Evolutionary conservation across 2,888 invertebrate species (phyloP).

Genomic region (Rotaria sp.): DNA sequence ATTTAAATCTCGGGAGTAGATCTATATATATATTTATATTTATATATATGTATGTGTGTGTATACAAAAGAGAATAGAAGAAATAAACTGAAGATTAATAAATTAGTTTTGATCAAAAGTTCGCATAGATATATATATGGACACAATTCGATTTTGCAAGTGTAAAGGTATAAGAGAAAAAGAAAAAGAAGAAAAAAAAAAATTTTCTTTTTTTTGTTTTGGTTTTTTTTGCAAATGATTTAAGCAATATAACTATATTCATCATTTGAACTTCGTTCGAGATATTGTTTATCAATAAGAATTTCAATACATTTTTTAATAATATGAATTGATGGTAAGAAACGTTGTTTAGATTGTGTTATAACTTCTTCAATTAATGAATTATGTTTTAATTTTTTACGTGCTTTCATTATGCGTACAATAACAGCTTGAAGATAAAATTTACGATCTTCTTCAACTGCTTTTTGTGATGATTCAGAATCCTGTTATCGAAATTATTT

Average conservation of each 20-base stretch:
- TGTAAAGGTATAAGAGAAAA: not conserved
- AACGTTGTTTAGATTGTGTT: slow-evolving; percentile 79
- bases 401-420: slow-evolving; percentile 75
- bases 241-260: slow-evolving; percentile 94
- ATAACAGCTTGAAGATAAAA: slow-evolving; percentile 69
- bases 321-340: slow-evolving; percentile 88
- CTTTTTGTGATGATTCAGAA: slow-evolving; percentile 67
- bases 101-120: not conserved
- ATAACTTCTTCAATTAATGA: slow-evolving; percentile 80
- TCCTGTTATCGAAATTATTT: slow-evolving; percentile 54
- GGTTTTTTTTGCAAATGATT: slow-evolving; percentile 43
- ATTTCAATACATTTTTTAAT: slow-evolving; percentile 98
- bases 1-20: not conserved
- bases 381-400: slow-evolving; percentile 79
- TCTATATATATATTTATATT: no score
- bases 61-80: not conserved
- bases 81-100: not conserved
- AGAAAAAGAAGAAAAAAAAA: not conserved
- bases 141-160: not conserved
- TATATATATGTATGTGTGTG: not conserved
- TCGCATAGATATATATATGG: not conserved
- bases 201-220: not conserved
- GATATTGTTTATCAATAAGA: slow-evolving; percentile 93
- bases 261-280: slow-evolving; percentile 85
- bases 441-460: slow-evolving; percentile 87